Percentiles rank a stretch among this genome's conserved stretches.
These are phyloP conservation scores for Drosophila borborema DNA, from an alignment of 2,888 invertebrate genomes.

Conservation along the genomic window DNA sequence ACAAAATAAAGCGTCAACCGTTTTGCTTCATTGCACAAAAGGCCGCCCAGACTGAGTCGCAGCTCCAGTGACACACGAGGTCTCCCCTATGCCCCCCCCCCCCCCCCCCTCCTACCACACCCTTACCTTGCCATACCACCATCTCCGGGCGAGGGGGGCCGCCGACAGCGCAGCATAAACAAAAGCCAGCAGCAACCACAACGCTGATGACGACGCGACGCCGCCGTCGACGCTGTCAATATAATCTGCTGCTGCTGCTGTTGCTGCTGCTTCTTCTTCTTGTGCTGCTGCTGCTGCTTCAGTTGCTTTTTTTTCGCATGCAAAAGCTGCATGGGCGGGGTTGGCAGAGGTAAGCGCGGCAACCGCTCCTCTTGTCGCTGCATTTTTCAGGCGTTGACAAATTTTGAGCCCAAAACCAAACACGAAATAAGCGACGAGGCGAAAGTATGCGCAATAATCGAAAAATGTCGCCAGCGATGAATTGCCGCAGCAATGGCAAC, in stretches of 20 bases:
- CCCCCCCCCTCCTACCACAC: neutral
- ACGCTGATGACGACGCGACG: constrained; percentile 16
- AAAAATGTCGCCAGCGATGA: constrained; percentile 67
- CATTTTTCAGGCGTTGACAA: constrained; percentile 76
- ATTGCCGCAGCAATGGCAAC: constrained; percentile 27
- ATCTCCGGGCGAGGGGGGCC: neutral
- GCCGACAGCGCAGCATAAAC: constrained; percentile 32
- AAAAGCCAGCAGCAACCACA: constrained; percentile 48
- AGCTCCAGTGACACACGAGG: constrained; percentile 30
- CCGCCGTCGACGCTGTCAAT: constrained; percentile 58
- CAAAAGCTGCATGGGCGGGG: constrained; percentile 6
- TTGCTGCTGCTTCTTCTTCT: constrained; percentile 2
- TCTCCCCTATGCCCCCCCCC: neutral
- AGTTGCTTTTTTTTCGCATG: constrained; percentile 22
- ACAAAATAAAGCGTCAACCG: constrained; percentile 48
- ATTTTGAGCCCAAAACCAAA: constrained; percentile 71
- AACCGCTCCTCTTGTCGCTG: constrained; percentile 34
- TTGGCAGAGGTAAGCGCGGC: neutral
- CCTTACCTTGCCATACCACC: neutral
- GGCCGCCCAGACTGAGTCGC: constrained; percentile 44
- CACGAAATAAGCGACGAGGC: constrained; percentile 49
- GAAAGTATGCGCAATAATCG: constrained; percentile 78
- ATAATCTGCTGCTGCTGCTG: constrained; percentile 51
- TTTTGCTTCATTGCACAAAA: constrained; percentile 75
- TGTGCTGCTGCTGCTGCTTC: neutral